Conservation (phyloP, 2,888 invertebrate species). For the Gandaritis pyraliata region DNA sequence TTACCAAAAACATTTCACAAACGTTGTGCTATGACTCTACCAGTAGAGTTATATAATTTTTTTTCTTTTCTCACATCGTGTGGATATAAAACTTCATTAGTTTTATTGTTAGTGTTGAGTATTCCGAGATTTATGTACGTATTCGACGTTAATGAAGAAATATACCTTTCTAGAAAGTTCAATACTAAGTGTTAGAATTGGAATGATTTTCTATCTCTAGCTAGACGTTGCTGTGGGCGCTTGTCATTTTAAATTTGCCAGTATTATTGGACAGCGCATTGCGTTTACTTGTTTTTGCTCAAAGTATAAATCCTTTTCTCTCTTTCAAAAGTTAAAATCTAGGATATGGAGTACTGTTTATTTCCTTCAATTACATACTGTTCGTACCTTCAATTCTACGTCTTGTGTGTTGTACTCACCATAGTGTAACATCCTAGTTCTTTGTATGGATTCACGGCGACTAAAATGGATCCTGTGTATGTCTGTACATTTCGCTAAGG, state of each 20-base stretch:
- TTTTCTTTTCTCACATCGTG: not conserved
- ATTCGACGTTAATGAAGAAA: constrained; percentile 21
- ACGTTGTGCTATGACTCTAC: too few relatives aligned
- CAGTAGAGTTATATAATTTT: too few relatives aligned
- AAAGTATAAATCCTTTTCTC: too few relatives aligned
- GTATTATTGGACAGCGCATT: too few relatives aligned
- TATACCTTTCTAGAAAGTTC: constrained; percentile 8
- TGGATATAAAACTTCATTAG: constrained; percentile 27
- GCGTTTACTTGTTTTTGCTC: too few relatives aligned
- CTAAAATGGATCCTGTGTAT: constrained; percentile 95
- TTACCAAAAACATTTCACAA: too few relatives aligned
- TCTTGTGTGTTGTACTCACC: constrained; percentile 84
- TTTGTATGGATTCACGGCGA: constrained; percentile 97
- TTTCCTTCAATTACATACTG: too few relatives aligned
- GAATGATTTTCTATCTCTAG: too few relatives aligned
- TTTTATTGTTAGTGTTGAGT: constrained; percentile 12
- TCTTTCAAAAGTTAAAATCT: too few relatives aligned
- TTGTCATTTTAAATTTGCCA: not conserved
- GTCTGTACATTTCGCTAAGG: constrained; percentile 88
- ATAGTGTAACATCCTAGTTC: constrained; percentile 94
- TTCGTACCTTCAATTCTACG: too few relatives aligned
- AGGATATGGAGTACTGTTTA: too few relatives aligned
- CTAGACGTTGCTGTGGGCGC: not conserved
- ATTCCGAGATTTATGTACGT: constrained; percentile 16
- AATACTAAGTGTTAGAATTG: not conserved